Evolutionary conservation across 2,888 invertebrate genomes (phyloP), one percentile per base, ranked within the genome.

Genomic region (Sinodicranocentrus sp.): DNA sequence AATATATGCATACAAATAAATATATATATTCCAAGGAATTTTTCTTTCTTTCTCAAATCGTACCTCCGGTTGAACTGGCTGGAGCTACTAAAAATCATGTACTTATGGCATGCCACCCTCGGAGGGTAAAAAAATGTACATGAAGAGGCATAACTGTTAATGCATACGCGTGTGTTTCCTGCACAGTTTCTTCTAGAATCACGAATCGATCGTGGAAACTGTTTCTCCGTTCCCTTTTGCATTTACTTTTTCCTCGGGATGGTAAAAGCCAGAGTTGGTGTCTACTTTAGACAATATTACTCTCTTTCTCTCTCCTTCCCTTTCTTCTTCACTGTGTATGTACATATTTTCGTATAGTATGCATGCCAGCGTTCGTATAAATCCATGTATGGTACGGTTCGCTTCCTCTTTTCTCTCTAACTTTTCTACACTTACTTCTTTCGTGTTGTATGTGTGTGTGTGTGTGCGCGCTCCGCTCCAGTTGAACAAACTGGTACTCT

Each of bases 131-230:
- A 28, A 48, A 25, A 39, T 26, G 28, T n/a, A n/a, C n/a, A 48
- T 68, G 5, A 17, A 28, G 33, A 21, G 44, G 15, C 44, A 25
- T 76, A 67, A 43, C 17, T 44, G 25, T 26, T 61, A 43, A 19
- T 19, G 44, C 13, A 23, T 26, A 52, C 15, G 63, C 48, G 33
- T 65, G 39, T 65, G 26, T 26, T 65, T 67, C 33, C 48, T 71
- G 39, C 68, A 59, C n/a, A 43, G 63, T 80, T 80, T 44, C 72
- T 72, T 72, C 33, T 72, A 43, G 65, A 80, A 65, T 72, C 80
- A 80, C 63, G 80, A 80, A 80, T 80, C 80, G 80, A 80, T 80
- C 80, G 80, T 72, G 71, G 72, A 77, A 80, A 72, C 79, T 28
- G 79, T 80, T 80, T 73, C 61, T 44, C 61, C 44, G 13, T 23